Evolutionary conservation across 2,113 vertebrate species (phyloP).

Genomic region (Elephantulus edwardii): DNA sequence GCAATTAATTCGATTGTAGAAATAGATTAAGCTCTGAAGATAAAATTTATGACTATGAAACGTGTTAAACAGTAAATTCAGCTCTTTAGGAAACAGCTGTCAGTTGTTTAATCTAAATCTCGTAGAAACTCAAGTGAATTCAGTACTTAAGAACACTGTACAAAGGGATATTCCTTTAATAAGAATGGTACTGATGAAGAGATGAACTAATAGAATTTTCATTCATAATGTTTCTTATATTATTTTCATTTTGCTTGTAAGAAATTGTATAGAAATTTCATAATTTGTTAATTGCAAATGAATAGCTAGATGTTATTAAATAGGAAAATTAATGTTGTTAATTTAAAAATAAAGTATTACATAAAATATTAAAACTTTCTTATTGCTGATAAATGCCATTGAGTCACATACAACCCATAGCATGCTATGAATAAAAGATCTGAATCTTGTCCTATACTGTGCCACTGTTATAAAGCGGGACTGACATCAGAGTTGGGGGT

Average conservation of each 20-base stretch:
- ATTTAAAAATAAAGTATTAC: conserved; percentile 18
- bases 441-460: no score
- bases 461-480: no score
- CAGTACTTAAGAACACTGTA: not conserved
- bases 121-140: not conserved
- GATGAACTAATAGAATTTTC: not conserved
- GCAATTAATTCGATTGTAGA: not conserved
- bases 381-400: no score
- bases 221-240: not conserved
- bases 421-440: no score
- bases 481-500: no score
- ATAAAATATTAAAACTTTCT: conserved; percentile 3
- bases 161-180: not conserved
- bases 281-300: not conserved
- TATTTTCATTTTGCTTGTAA: not conserved
- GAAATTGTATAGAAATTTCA: not conserved
- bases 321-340: not conserved
- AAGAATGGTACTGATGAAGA: no score
- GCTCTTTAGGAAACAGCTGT: not conserved
- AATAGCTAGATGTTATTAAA: not conserved
- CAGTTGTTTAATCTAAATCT: not conserved
- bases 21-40: not conserved
- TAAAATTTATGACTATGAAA: not conserved
- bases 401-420: no score
- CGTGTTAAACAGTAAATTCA: not conserved